Conservation (phyloP, 2,113 vertebrate genomes). For the Platysteira castanea region DNA sequence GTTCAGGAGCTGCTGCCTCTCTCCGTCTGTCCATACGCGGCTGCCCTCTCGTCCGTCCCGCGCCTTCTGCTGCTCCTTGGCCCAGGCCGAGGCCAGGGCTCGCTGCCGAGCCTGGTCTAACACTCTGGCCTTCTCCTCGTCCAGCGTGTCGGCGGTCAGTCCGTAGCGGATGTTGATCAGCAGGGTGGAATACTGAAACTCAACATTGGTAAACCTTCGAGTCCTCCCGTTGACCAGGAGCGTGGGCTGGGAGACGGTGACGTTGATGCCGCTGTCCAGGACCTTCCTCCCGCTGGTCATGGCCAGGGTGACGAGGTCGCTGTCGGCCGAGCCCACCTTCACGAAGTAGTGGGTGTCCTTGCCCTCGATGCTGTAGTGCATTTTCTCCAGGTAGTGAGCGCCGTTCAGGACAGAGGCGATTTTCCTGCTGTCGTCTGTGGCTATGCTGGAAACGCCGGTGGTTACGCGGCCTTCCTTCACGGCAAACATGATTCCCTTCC, state of each 20-base stretch:
- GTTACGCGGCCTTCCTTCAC: slow-evolving; percentile 91
- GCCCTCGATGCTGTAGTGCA: slow-evolving; percentile 94
- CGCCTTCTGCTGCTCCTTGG: slow-evolving; percentile 91
- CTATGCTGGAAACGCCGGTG: slow-evolving; percentile 84
- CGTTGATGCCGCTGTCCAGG: slow-evolving; percentile 90
- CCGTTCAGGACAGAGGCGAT: slow-evolving; percentile 91
- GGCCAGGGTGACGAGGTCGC: slow-evolving; percentile 89
- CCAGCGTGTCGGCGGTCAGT: slow-evolving; percentile 86
- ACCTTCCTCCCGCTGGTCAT: slow-evolving; percentile 90
- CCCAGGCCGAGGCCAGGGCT: slow-evolving; percentile 89
- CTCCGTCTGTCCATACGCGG: slow-evolving; percentile 96
- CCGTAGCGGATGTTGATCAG: slow-evolving; percentile 93
- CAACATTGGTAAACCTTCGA: slow-evolving; percentile 92
- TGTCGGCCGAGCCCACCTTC: slow-evolving; percentile 90
- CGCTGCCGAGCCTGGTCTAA: slow-evolving; percentile 92
- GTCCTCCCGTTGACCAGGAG: slow-evolving; percentile 83
- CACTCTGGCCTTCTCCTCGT: slow-evolving; percentile 93
- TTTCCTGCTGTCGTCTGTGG: slow-evolving; percentile 92
- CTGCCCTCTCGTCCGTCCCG: slow-evolving; percentile 93
- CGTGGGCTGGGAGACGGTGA: slow-evolving; percentile 87
- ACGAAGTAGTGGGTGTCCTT: slow-evolving; percentile 95
- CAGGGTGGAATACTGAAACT: slow-evolving; percentile 86
- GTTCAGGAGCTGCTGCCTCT: slow-evolving; percentile 93
- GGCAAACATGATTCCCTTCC: slow-evolving; percentile 94
- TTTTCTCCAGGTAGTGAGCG: slow-evolving; percentile 92